Percentiles rank a stretch among this genome's conserved stretches.
Conservation (phyloP, 2,113 vertebrate genomes). For the Pseudorhombus dupliciocellatus region DNA sequence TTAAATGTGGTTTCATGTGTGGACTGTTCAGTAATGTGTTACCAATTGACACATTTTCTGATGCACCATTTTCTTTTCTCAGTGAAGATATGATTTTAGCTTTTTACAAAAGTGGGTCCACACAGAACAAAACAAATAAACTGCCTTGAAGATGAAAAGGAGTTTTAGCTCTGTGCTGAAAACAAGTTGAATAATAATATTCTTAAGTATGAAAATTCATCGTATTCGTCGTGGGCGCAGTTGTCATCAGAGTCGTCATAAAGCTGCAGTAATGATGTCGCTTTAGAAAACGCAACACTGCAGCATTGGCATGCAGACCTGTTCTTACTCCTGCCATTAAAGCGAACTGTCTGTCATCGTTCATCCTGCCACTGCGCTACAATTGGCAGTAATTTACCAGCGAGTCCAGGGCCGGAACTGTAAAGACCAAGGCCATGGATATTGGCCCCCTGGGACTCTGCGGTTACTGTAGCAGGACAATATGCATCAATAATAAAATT, state of each 20-base stretch:
- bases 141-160: too few relatives aligned
- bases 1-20: too few relatives aligned
- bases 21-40: too few relatives aligned
- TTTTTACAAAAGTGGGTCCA: too few relatives aligned
- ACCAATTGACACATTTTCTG: too few relatives aligned
- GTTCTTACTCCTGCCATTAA: slow-evolving; percentile 26
- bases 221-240: slow-evolving; percentile 22
- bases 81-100: too few relatives aligned
- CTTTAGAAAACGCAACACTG: slow-evolving; percentile 7
- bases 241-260: neutral
- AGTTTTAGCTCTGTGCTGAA: too few relatives aligned
- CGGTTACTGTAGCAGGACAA: slow-evolving; percentile 56
- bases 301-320: slow-evolving; percentile 16
- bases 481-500: slow-evolving; percentile 67
- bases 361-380: slow-evolving; percentile 8
- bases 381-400: slow-evolving; percentile 47
- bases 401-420: slow-evolving; percentile 43
- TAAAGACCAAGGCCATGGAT: slow-evolving; percentile 53
- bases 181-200: neutral
- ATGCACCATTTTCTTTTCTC: too few relatives aligned
- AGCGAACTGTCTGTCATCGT: slow-evolving; percentile 17
- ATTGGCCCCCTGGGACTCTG: slow-evolving; percentile 36
- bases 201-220: neutral
- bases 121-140: too few relatives aligned
- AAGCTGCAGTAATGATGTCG: slow-evolving; percentile 5